Evolutionary conservation across 2,888 invertebrate species (phyloP).

Genomic region (Drosophila crucigera): DNA sequence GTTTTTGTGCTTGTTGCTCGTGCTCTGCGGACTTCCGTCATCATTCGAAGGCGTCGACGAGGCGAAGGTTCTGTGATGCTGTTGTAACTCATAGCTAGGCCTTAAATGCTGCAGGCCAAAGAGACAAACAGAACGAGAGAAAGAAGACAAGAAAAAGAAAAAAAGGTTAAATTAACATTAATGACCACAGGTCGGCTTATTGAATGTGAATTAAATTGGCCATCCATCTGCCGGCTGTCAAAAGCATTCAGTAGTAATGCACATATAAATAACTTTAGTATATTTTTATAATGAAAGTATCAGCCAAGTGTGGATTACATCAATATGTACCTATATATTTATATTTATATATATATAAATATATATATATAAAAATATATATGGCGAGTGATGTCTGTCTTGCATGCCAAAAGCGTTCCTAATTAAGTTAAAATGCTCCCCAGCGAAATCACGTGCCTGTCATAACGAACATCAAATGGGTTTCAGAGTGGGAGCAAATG

Average conservation of each 20-base stretch:
- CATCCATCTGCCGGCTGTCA: constrained; percentile 51
- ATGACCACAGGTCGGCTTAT: constrained; percentile 62
- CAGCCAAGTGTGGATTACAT: constrained; percentile 29
- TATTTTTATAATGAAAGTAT: constrained; percentile 39
- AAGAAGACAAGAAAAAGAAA: constrained; percentile 14
- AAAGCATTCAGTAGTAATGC: constrained; percentile 27
- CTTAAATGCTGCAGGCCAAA: constrained; percentile 40
- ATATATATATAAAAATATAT: background rate
- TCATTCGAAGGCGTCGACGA: constrained; percentile 53
- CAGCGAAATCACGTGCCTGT: constrained; percentile 73
- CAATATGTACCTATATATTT: constrained; percentile 7
- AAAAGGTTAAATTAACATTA: constrained; percentile 65
- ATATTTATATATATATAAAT: background rate
- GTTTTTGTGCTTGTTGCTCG: constrained; percentile 58
- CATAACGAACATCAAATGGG: constrained; percentile 52
- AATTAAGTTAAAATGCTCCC: constrained; percentile 81
- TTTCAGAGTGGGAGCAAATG: constrained; percentile 20
- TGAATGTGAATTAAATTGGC: constrained; percentile 63
- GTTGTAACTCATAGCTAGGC: constrained; percentile 40
- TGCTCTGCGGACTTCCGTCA: constrained; percentile 42
- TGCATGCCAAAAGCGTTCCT: constrained; percentile 63
- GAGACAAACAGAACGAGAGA: background rate
- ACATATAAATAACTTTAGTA: constrained; percentile 36
- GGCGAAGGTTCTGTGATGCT: constrained; percentile 63
- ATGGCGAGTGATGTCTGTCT: constrained; percentile 5